Evolutionary conservation across 2,888 invertebrate genomes (phyloP), one percentile per base, ranked within the genome.

Genomic region (Cosmorhoe ocellata): DNA sequence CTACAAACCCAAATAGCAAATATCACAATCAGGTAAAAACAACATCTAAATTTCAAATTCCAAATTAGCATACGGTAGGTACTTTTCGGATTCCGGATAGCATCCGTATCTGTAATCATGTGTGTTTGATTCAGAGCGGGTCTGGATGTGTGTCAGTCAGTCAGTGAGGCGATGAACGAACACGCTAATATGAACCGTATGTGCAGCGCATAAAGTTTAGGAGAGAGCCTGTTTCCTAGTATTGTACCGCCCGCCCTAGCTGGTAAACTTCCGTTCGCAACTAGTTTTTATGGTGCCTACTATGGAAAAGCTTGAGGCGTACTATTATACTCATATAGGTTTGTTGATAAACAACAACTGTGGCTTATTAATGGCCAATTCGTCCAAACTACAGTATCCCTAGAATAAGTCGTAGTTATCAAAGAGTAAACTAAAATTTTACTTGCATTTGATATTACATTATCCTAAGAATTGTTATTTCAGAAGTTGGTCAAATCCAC

Each of bases 71-170:
- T 55, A 48, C 43, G 18, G 32, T 46, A 39, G 43, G 33, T 47
- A 42, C 41, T 48, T 49, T 52, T 53, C 48, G 41, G 53, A 57
- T 51, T 54, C 50, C 59, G 57, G 56, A 59, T 52, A 40, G 44
- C 46, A 46, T 51, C 50, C 45, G 55, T 39, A 56, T 59, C 51
- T 49, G 51, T 60, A 44, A 51, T 40, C 55, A 57, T 57, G 39
- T 56, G 54, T 58, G 55, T 56, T 51, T 68, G 69, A 76, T 77
- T 74, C 66, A 74, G 79, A 78, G 74, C 77, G 76, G 55, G 74
- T 67, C 79, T 40, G 41, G 63, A 49, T 51, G 43, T 55, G 47
- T 58, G 60, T 52, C 48, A 53, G 64, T 67, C 59, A 66, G 62
- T 58, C 56, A 58, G 61, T 62, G 52, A 58, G 50, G 51, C 59